Evolutionary conservation across 2,888 invertebrate genomes (phyloP).

Genomic region (Xanthia icteritia): DNA sequence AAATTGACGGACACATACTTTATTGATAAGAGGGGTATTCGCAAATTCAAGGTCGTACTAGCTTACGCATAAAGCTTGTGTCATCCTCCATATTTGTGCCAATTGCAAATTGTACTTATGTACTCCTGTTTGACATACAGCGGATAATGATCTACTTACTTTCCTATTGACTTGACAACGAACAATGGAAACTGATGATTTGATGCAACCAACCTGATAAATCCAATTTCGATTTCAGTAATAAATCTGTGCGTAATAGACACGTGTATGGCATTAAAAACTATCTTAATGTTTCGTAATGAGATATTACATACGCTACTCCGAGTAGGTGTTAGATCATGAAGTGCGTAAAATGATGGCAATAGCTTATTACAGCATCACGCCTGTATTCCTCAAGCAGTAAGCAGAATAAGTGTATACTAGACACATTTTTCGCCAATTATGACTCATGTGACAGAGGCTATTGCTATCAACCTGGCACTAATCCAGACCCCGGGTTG

Average conservation of each 20-base stretch:
- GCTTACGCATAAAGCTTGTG: conserved; percentile 13
- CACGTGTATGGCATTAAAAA: conserved; percentile 7
- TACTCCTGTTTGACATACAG: neutral
- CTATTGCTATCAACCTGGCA: neutral
- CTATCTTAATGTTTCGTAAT: conserved; percentile 25
- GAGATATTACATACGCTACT: conserved; percentile 5
- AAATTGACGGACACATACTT: conserved; percentile 26
- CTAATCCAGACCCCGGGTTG: neutral
- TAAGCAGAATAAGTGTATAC: too few relatives aligned
- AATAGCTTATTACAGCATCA: neutral
- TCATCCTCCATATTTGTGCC: neutral
- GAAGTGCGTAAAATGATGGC: neutral
- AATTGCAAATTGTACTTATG: neutral
- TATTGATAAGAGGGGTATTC: conserved; percentile 43
- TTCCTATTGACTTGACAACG: conserved; percentile 6
- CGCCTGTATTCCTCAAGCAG: too few relatives aligned
- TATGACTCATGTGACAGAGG: neutral
- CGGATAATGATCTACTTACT: conserved; percentile 8
- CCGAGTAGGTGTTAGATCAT: neutral
- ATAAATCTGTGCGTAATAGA: conserved; percentile 9
- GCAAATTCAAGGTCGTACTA: conserved; percentile 26
- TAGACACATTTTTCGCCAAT: too few relatives aligned
- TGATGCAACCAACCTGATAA: conserved; percentile 30
- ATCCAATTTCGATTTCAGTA: conserved; percentile 19
- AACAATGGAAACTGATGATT: conserved; percentile 36